These are phyloP conservation scores for Sarcophaga peregrina DNA, from an alignment of 1,140 invertebrate genomes.

Conservation along the genomic window DNA sequence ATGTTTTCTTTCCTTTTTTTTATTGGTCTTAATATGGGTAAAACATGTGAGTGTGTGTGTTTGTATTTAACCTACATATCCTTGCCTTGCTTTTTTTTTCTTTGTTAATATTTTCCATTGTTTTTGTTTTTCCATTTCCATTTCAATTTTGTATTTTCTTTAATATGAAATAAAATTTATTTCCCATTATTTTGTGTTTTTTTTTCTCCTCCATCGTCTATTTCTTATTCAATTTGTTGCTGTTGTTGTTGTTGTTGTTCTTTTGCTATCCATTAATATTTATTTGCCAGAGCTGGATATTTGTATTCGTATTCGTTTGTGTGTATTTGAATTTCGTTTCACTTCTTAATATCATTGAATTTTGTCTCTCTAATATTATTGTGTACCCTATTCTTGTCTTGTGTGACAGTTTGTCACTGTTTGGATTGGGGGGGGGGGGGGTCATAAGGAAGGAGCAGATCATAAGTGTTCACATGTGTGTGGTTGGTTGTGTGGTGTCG, in stretches of 20 bases:
- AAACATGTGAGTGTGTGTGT: background rate
- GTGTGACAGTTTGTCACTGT: no score
- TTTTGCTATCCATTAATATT: background rate
- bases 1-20: background rate
- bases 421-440: no score
- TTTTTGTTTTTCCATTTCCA: background rate
- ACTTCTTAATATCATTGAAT: no score
- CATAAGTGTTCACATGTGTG: background rate
- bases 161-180: no score
- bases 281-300: background rate
- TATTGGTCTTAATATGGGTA: background rate
- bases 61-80: background rate
- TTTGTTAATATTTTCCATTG: background rate
- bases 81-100: background rate
- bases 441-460: no score
- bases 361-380: no score
- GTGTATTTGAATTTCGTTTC: background rate
- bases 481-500: conserved; percentile 26
- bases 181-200: no score
- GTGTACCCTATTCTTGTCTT: no score
- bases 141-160: no score
- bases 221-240: background rate
- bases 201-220: no score
- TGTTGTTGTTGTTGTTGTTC: background rate
- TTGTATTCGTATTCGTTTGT: background rate